Percentiles rank a stretch among this genome's conserved stretches.
These are phyloP conservation scores for Xerus inauris DNA, from an alignment of 2,113 vertebrate species.

Conservation along the genomic window DNA sequence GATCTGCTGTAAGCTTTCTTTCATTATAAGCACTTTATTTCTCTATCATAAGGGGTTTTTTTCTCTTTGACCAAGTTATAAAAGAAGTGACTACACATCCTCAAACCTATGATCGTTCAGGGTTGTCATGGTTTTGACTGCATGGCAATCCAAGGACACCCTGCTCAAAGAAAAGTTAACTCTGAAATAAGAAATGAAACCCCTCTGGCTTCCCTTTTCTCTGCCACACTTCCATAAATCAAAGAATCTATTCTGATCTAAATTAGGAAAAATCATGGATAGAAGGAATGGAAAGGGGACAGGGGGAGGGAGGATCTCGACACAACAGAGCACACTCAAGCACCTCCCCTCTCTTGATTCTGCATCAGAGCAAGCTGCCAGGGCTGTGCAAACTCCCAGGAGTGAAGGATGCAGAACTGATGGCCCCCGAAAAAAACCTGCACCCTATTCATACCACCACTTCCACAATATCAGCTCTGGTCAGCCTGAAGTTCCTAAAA, in stretches of 20 bases:
- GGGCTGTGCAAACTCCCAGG: background rate
- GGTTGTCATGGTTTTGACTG: background rate
- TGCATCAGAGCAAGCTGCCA: background rate
- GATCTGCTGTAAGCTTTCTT: background rate
- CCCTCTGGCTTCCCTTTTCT: background rate
- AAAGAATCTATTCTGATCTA: constrained; percentile 3
- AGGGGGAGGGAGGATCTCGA: background rate
- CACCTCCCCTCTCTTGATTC: background rate
- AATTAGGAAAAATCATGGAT: background rate
- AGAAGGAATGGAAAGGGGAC: background rate
- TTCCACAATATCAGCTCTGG: background rate
- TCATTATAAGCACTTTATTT: background rate
- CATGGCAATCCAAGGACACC: background rate
- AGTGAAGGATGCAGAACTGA: background rate
- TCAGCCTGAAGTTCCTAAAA: background rate
- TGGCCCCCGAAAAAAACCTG: background rate
- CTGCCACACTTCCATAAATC: background rate
- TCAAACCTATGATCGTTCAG: background rate
- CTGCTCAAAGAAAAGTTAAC: background rate
- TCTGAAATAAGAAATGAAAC: background rate
- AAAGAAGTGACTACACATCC: background rate
- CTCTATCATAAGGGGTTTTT: background rate
- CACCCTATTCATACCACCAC: background rate
- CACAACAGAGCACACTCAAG: background rate
- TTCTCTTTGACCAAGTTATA: background rate